Evolutionary conservation across 2,888 invertebrate genomes (phyloP), one percentile per base, ranked within the genome.

Genomic region (Rotaria macrura): DNA sequence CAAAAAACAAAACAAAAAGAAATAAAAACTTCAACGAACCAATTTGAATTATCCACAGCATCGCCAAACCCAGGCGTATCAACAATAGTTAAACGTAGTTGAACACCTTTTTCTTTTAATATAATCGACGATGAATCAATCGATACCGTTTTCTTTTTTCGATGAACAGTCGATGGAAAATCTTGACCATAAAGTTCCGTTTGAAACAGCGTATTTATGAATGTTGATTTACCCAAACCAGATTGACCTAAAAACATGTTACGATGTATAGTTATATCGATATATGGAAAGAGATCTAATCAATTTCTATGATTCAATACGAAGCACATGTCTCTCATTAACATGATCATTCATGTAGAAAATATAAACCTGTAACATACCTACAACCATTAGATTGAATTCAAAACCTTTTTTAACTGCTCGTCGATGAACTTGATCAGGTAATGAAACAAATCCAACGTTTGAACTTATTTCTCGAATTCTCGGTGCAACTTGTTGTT

Each of bases 51-150:
- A 91, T 99, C 97, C 43, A 99, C 97, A 40, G 97, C 96, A 91
- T 99, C 98, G 1, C 99, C 99, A 90, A 99, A 99, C 52, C 99
- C 99, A 2, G 99, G 98, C 25, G 99, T 99, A 91, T 99, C 99
- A 79, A 99, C 97, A 87, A 99, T 94, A 7, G 97, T 98, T 87
- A 99, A 92, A 79, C 95, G 94, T 72, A 99, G 93, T 92, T 97
- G 97, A 65, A 99, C 99, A 84, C 97, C 97, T 90, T 97, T 97
- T 92, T 99, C 99, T 91, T 96, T 96, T 88, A 99, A 93, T 88
- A 96, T 92, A 84, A 97, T 95, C 90, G 96, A 94, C 89, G 95
- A 96, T 85, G 96, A 96, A 92, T 97, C 96, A 49, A 98, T 97
- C 91, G 92, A 88, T 2, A 89, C 84, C 0, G 86, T 85, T 57